Base-by-base conservation (phyloP, 1,140 invertebrate genomes). In the Gerris buenoi region DNA sequence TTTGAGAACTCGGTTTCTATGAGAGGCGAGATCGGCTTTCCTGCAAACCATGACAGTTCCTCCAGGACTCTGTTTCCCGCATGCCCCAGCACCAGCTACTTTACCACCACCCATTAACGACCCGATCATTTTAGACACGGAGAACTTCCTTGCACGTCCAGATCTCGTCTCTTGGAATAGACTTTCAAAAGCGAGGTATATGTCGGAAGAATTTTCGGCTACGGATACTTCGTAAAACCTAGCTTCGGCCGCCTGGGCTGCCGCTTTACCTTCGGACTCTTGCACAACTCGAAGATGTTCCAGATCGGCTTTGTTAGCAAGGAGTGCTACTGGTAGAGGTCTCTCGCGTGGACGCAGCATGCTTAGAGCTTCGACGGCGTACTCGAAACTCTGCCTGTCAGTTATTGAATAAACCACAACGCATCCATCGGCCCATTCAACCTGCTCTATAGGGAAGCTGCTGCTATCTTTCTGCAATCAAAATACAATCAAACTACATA, bases 351-450 rank as follows among this genome's bases (percentile, higher is more conserved):
- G 71, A 60, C 80, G 78, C 5, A 89, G 78, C 62, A 81, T 79
- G 27, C 81, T 80, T 59, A 88, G 74, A 26, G 84, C 80, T 73
- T 86, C 81, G 1, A 80, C 75, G 1, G 86, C 87, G 72, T 88
- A 86, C 60, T 82, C 79, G 71, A 89, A 88, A 68, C 85, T 87
- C 68, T 79, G 78, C 67, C 83, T 77, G 72, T 89, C 87, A 2
- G 86, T 89, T 67, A 90, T 86, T 69, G 87, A 87, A 76, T 90
- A 91, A 28, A 89, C 86, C n/a, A 90, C 81, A 2, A 89, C 77
- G 74, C 85, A 88, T 2, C 85, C 88, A 74, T 90, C 88, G 0
- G 86, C 87, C 73, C 88, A 88, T 74, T 86, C 82, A 29, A 89
- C 79, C 27, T 82, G 79, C 67, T 85, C 84, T 70, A 81, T 74